These are phyloP conservation scores for Drosophila siamana DNA, from an alignment of 2,888 invertebrate genomes.

Conservation along the genomic window DNA sequence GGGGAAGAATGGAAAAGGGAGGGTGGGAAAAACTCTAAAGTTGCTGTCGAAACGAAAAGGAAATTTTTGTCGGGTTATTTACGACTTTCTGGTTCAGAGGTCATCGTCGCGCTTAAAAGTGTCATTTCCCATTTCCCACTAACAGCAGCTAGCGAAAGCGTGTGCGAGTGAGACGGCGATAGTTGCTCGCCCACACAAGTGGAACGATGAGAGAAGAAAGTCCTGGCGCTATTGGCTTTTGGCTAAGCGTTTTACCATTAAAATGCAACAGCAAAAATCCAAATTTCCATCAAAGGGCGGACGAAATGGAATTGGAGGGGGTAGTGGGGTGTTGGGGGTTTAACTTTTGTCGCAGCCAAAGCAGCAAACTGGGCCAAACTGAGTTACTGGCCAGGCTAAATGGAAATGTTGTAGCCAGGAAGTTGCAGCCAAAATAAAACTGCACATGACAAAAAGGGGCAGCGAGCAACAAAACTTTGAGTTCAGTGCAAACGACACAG, in stretches of 20 bases:
- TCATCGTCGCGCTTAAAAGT: conserved; percentile 81
- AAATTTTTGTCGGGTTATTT: conserved; percentile 77
- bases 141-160: too few species aligned
- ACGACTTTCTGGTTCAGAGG: conserved; percentile 84
- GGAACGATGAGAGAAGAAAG: conserved; percentile 8
- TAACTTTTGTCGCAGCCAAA: conserved; percentile 51
- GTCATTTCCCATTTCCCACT: conserved; percentile 79
- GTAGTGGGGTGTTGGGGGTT: background rate
- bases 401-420: conserved; percentile 73
- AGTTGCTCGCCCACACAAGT: conserved; percentile 4
- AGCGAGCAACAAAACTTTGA: conserved; percentile 45
- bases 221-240: conserved; percentile 35
- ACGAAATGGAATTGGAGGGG: background rate
- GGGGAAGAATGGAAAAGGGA: background rate
- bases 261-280: conserved; percentile 59
- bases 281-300: conserved; percentile 14
- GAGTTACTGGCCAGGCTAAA: conserved; percentile 71
- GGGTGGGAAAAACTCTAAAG: background rate
- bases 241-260: conserved; percentile 65
- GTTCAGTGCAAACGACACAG: conserved; percentile 23
- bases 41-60: conserved; percentile 54
- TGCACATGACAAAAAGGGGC: conserved; percentile 46
- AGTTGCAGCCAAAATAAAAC: conserved; percentile 63
- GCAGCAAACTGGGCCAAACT: conserved; percentile 56
- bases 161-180: background rate